These are phyloP conservation scores for Emydocephalus ijimae DNA, from an alignment of 2,113 vertebrate species.

Conservation along the genomic window DNA sequence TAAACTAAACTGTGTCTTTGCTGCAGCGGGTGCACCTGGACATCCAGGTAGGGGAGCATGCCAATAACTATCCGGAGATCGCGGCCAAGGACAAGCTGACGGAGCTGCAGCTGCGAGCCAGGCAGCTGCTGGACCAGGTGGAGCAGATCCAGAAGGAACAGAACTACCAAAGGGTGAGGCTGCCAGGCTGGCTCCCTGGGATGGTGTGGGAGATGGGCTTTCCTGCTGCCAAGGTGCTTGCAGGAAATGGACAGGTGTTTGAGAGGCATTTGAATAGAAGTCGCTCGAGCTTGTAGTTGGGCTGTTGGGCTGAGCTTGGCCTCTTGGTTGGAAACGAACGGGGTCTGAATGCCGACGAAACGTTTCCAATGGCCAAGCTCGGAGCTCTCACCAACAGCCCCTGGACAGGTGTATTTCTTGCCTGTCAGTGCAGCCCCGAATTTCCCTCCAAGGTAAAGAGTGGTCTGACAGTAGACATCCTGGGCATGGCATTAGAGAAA, in stretches of 20 bases:
- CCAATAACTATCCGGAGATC: slow-evolving; percentile 95
- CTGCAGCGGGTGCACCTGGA: slow-evolving; percentile 87
- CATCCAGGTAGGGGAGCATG: slow-evolving; percentile 92
- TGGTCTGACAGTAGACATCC: neutral
- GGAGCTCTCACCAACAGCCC: too few species aligned
- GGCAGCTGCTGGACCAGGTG: slow-evolving; percentile 91
- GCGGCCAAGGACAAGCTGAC: slow-evolving; percentile 94
- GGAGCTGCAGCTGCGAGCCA: slow-evolving; percentile 86
- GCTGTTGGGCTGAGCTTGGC: too few species aligned
- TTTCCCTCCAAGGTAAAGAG: neutral
- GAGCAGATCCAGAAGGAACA: slow-evolving; percentile 97
- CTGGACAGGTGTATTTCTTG: too few species aligned
- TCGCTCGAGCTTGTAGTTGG: too few species aligned
- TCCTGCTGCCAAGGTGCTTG: neutral
- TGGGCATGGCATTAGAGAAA: neutral
- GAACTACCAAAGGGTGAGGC: slow-evolving; percentile 90
- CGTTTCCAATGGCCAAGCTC: too few species aligned
- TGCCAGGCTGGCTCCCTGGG: neutral
- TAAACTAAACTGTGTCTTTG: neutral
- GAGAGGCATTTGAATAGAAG: too few species aligned
- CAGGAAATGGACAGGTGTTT: neutral
- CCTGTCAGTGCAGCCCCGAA: neutral
- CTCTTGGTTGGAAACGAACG: too few species aligned
- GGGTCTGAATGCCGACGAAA: too few species aligned
- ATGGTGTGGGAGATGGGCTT: neutral